Base-by-base conservation (phyloP, 2,113 vertebrate species). In the Benitochromis conjunctus region DNA sequence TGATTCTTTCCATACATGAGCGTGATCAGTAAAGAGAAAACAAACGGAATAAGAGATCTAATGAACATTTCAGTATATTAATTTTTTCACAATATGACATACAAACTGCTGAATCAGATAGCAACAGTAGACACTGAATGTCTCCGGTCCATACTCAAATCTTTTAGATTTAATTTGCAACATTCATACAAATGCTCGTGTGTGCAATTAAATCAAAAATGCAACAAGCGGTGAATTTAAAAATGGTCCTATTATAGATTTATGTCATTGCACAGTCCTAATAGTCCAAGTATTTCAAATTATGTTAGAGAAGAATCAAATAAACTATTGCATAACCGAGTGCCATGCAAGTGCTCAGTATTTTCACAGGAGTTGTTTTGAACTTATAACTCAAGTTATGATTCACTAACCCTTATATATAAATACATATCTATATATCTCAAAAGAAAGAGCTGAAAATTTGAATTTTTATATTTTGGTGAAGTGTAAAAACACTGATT, bases 1-100 rank as follows among this genome's bases (percentile, higher is more conserved):
- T n/a, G 82, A 83, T 16, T 53, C 13, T 78, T 57, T 80, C 80
- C 13, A 87, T 83, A 82, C 6, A 90, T 11, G 12, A 83, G 54
- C 2, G 7, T 21, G 31, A 56, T 53, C 24, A 12, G 10, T 62
- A 56, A 58, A 3, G 57, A 77, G 29, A 4, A 5, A 79, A 48
- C 11, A 21, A 29, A 18, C 29, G 12, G 56, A 16, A 31, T 79
- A 24, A 36, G 8, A 76, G 9, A 14, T 41, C 19, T 10, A 77
- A 19, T 31, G 5, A 34, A 82, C 31, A 53, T 79, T 74, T 48
- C 9, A 48, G n/a, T 10, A n/a, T 26, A 43, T 0, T 1, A 51
- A 31, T 51, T 31, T 13, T 76, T 34, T 53, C 26, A 76, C 18
- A 0, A 34, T 76, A n/a, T 13, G 16, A 8, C 16, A 76, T 31